phyloP scores from a whole-genome alignment of 2,888 invertebrate genomes.

The Diplolepis rosae region DNA sequence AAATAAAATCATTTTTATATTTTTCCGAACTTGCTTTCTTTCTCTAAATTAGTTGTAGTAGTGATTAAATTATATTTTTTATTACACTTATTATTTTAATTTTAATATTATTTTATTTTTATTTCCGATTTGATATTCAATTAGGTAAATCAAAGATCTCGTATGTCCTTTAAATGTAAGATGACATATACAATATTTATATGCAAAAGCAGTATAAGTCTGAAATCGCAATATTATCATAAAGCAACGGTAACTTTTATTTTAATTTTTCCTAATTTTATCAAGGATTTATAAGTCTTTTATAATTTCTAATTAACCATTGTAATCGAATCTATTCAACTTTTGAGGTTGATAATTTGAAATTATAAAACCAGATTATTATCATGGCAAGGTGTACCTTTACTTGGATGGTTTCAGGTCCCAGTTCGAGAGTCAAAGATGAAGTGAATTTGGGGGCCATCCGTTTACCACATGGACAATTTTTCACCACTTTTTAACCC shows the following conservation, averaged over 20 bases:
- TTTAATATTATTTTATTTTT: too few relatives aligned
- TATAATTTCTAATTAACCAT: too few relatives aligned
- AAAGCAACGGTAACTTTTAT: constrained; percentile 2
- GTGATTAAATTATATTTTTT: not conserved
- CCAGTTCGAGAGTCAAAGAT: constrained; percentile 84
- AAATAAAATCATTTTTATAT: constrained; percentile 7
- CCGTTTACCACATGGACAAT: too few relatives aligned
- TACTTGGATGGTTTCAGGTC: constrained; percentile 90
- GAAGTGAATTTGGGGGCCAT: too few relatives aligned
- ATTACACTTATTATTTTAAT: too few relatives aligned
- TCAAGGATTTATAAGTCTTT: not conserved
- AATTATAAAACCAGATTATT: constrained; percentile 81
- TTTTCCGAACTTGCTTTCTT: not conserved
- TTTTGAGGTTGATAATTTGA: constrained; percentile 5
- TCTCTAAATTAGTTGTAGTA: not conserved
- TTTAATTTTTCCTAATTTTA: constrained; percentile 3
- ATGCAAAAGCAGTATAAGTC: not conserved
- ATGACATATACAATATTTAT: not conserved
- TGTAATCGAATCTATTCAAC: too few relatives aligned
- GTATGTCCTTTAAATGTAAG: too few relatives aligned
- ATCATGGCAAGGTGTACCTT: constrained; percentile 85
- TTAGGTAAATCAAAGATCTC: too few relatives aligned
- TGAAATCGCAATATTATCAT: too few relatives aligned
- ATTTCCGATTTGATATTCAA: too few relatives aligned
- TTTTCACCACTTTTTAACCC: too few relatives aligned